Evolutionary conservation across 23 tunicate species (phyloP).

Genomic region (Ascidia mentula): DNA sequence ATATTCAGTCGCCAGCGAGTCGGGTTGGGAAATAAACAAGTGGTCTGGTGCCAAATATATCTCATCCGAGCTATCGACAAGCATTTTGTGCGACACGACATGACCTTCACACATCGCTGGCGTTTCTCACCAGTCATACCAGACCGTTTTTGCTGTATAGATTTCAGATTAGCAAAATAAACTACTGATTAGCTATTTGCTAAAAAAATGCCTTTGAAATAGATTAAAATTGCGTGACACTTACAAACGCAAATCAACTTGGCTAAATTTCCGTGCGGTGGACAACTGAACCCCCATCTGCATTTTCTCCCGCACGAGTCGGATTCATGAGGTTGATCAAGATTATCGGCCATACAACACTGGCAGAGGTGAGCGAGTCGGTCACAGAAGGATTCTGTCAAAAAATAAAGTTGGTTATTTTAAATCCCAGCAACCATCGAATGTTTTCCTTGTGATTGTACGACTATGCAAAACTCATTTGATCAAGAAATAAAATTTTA

Average conservation of each 20-base stretch:
- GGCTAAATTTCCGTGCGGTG: conserved; percentile 14
- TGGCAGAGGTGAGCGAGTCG: conserved; percentile 11
- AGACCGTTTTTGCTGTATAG: too few relatives aligned
- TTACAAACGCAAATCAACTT: conserved; percentile 4
- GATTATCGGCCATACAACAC: neutral
- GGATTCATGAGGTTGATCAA: neutral
- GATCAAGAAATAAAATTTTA: too few relatives aligned
- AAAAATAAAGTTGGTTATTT: neutral
- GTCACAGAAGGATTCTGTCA: conserved; percentile 7
- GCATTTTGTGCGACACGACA: too few relatives aligned
- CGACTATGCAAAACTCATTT: too few relatives aligned
- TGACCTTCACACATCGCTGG: too few relatives aligned
- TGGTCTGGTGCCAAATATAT: neutral
- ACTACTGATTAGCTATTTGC: too few relatives aligned
- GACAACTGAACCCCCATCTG: conserved; percentile 5
- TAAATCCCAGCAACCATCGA: too few relatives aligned
- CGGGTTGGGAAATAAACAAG: neutral
- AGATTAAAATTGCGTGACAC: neutral
- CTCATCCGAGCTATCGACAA: neutral
- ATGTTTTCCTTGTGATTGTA: too few relatives aligned
- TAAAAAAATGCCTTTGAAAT: too few relatives aligned
- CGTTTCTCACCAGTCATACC: too few relatives aligned
- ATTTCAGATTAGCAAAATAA: too few relatives aligned
- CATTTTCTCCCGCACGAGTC: neutral
- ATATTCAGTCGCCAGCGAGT: neutral